Percentiles rank a stretch among this genome's conserved stretches.
Evolutionary conservation across 2,113 vertebrate genomes (phyloP).

Genomic region (Proterorhinus semilunaris): DNA sequence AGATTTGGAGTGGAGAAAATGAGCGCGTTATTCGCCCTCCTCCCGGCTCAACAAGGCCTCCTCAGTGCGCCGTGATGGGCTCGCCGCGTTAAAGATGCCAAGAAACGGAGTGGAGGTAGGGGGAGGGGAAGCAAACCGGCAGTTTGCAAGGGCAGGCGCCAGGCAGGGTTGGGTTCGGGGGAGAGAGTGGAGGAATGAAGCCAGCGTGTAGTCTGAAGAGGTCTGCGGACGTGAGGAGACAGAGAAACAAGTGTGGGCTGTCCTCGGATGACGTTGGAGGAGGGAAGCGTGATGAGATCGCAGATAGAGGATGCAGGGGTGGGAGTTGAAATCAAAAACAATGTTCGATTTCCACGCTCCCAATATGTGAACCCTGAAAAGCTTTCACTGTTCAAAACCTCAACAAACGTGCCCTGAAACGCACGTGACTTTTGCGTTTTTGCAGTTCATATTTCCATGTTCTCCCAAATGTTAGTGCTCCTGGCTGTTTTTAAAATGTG

Average conservation of each 20-base stretch:
- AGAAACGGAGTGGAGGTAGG: constrained; percentile 1
- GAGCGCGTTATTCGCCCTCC: constrained; percentile 24
- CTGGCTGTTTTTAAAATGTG: too few relatives aligned
- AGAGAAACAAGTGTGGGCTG: neutral
- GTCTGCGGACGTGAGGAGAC: neutral
- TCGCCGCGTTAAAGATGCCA: constrained; percentile 16
- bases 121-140: neutral
- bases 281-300: too few relatives aligned
- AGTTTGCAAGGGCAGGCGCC: neutral
- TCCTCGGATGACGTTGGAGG: too few relatives aligned
- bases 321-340: too few relatives aligned
- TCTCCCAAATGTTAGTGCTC: too few relatives aligned
- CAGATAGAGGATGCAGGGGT: too few relatives aligned
- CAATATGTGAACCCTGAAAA: too few relatives aligned
- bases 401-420: too few relatives aligned
- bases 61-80: constrained; percentile 31
- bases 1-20: constrained; percentile 15
- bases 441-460: too few relatives aligned
- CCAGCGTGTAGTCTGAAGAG: neutral
- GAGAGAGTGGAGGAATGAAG: neutral
- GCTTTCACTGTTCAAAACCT: too few relatives aligned
- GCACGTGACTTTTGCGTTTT: too few relatives aligned
- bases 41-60: constrained; percentile 29
- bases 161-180: neutral
- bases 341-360: too few relatives aligned